Base-by-base conservation (phyloP, 2,113 vertebrate species). In the Trematomus loennbergii region DNA sequence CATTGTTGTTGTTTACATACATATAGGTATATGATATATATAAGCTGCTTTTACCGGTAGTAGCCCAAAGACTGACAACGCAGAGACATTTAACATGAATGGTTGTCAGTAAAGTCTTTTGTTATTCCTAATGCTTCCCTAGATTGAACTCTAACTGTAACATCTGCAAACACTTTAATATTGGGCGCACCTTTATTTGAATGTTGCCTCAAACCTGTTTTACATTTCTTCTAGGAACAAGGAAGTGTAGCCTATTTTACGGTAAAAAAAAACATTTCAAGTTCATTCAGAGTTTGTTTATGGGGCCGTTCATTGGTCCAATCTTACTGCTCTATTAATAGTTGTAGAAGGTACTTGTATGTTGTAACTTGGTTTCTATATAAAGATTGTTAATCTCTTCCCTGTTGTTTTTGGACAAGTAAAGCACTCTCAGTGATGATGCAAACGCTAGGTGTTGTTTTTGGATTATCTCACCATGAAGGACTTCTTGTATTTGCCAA, bases 181-280 rank as follows among this genome's bases (percentile, higher is more conserved):
- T 57, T 6, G 18, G 5, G 5, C 13, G 20, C 33, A 9, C 48
- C 5, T 6, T 52, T 70, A 25, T n/a, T 43, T 40, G 60, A 48
- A 36, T 13, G 2, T 20, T 0, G 2, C 36, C 16, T 62, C 62
- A 29, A 67, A 87, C 45, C 25, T 22, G 78, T 78, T 61, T 62
- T 45, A 55, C 46, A 36, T 17, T 12, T 60, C 7, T 17, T 5
- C 5, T 45, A 1, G 22, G 66, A 82, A 82, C 54, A 49, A 48
- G 78, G 85, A 84, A 87, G 62, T 9, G 10, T 22, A 0, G 0
- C 2, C 12, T 29, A 3, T n/a, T 54, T 75, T 36, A 2, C 22
- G 45, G 2, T 12, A 3, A 22, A 40, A 3, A n/a, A 3, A 43
- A n/a, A 9, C 1, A 4, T 63, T 22, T 48, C 8, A 16, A 25